Base-by-base conservation (phyloP, 2,797 vertebrate genomes). In the Toxotes lorentzi region DNA sequence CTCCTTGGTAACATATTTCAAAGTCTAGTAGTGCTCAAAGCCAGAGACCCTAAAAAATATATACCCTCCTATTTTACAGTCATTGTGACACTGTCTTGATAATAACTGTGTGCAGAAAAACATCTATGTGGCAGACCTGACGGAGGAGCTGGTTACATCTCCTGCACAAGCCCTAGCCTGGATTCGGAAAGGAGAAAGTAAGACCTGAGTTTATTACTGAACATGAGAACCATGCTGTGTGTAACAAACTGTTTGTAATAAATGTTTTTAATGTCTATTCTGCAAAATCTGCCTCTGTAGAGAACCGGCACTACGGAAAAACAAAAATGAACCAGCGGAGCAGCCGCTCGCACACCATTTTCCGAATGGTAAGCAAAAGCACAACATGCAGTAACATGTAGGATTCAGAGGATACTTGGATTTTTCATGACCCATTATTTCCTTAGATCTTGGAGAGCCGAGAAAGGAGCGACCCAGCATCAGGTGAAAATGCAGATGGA, bases 291-390 rank as follows among this genome's bases (percentile, higher is more conserved):
- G 7, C 54, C 85, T 85, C 30, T 65, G 4, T 81, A 99, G 98
- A 96, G 89, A 99, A 97, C 85, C 95, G 97, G 0, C 98, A 97
- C 81, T 99, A 99, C 50, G 97, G 97, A 56, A 96, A 96, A 89
- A 99, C 98, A 0, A 98, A 99, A 89, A 98, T 99, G 98, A 99
- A 99, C 76, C 92, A 98, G 73, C 95, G 96, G 48, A 99, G 98
- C 91, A 99, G 97, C 76, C 97, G 97, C 34, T 99, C 98, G 0
- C 98, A 99, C 89, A 96, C 98, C 0, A 99, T 99, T 85, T 99
- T 99, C 88, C 94, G 98, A 87, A 99, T 99, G 98, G 98, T 98
- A 93, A 93, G 94, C 80, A 54, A 7, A 50, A 9, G 0, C 0
- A 17, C 8, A 23, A 34, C 0, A 21, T 14, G 8, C 2, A 19